These are phyloP conservation scores for Myrmecophaga tridactyla DNA, from an alignment of 2,113 vertebrate genomes.

Conservation along the genomic window DNA sequence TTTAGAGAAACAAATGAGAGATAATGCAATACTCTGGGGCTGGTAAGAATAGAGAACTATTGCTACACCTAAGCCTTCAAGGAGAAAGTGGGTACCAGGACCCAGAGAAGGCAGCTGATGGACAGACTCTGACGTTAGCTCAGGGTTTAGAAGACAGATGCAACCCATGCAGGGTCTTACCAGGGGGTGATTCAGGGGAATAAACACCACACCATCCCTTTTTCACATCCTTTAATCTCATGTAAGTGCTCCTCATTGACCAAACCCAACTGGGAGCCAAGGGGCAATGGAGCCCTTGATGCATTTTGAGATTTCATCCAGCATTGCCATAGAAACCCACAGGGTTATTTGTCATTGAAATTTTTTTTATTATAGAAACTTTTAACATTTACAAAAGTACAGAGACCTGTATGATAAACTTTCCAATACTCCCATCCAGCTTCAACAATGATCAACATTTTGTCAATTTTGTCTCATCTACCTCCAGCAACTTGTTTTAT, in stretches of 20 bases:
- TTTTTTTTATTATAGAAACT: not conserved
- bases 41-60: accelerated
- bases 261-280: not conserved
- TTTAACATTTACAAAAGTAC: not conserved
- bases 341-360: not conserved
- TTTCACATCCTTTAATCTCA: not conserved
- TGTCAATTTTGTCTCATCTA: not conserved
- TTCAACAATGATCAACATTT: not conserved
- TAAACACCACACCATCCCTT: not conserved
- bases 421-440: accelerated
- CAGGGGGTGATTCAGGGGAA: not conserved
- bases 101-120: not conserved
- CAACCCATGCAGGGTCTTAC: too few species aligned
- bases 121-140: not conserved
- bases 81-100: not conserved
- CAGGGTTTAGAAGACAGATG: not conserved
- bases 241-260: not conserved
- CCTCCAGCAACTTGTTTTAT: not conserved
- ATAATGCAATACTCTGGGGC: not conserved
- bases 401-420: not conserved
- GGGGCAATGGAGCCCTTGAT: not conserved
- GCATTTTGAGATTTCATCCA: not conserved
- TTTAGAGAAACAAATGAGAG: not conserved
- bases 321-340: constrained; percentile 1
- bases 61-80: not conserved